A percentile compares a stretch with the other conserved stretches of the same genome.
Evolutionary conservation across 64 coral and sea anemone species (phyloP).

Genomic region (Actinia equina): DNA sequence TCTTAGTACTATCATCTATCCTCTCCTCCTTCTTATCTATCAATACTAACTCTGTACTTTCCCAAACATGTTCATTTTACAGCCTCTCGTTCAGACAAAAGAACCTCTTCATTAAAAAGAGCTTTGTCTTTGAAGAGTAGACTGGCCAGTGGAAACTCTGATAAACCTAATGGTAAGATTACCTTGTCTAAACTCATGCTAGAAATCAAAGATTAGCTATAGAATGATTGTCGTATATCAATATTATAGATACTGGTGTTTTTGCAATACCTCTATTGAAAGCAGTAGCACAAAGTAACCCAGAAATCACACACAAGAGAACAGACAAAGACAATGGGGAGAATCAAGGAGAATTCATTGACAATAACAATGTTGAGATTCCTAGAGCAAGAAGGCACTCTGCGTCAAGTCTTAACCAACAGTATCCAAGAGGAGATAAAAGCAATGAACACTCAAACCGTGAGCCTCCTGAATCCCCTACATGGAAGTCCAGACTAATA

Average conservation of each 20-base stretch:
- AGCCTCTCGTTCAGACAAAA: slow-evolving; percentile 10
- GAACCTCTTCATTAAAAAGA: slow-evolving; percentile 55
- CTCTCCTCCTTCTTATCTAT: neutral
- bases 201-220: neutral
- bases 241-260: slow-evolving; percentile 69
- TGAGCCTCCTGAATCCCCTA: slow-evolving; percentile 61
- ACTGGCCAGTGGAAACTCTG: slow-evolving; percentile 17
- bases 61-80: neutral
- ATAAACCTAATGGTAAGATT: slow-evolving; percentile 54
- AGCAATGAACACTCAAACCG: slow-evolving; percentile 21
- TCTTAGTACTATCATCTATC: neutral
- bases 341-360: slow-evolving; percentile 33
- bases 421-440: slow-evolving; percentile 46
- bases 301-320: slow-evolving; percentile 31
- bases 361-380: slow-evolving; percentile 33
- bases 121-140: slow-evolving; percentile 78
- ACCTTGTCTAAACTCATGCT: no score
- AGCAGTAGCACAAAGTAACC: slow-evolving; percentile 62
- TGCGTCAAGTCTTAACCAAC: slow-evolving; percentile 69
- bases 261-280: slow-evolving; percentile 85
- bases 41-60: neutral
- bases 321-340: slow-evolving; percentile 3
- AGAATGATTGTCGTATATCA: neutral
- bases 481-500: slow-evolving; percentile 89
- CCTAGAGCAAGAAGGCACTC: slow-evolving; percentile 70